These are phyloP conservation scores for Syngnathus scovelli DNA, from an alignment of 2,113 vertebrate species.

Conservation along the genomic window DNA sequence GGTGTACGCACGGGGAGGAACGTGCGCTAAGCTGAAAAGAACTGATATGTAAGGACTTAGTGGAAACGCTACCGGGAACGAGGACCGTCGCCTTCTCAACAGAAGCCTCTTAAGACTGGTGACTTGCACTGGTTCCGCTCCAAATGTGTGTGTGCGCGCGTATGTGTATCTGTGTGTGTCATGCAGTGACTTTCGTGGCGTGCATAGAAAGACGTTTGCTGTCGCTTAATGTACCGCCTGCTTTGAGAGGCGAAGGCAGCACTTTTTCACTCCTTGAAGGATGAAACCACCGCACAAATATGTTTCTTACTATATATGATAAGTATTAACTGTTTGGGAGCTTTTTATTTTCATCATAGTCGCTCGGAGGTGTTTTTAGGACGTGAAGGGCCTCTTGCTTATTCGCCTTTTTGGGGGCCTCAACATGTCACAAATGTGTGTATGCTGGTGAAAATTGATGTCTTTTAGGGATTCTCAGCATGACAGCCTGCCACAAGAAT, in stretches of 20 bases:
- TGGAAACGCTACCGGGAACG: constrained; percentile 22
- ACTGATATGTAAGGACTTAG: not conserved
- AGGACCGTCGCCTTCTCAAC: constrained; percentile 60
- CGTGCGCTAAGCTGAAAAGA: constrained; percentile 1
- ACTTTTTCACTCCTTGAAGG: constrained; percentile 10
- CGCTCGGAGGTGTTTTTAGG: not conserved
- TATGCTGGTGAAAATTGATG: not conserved
- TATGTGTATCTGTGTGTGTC: constrained; percentile 8
- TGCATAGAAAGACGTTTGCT: constrained; percentile 9
- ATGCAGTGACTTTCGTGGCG: constrained; percentile 14
- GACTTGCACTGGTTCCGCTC: constrained; percentile 17
- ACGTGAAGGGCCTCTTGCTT: not conserved
- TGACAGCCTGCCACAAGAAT: not conserved
- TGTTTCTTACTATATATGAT: not conserved
- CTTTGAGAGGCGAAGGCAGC: constrained; percentile 8
- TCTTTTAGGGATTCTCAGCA: too few relatives aligned
- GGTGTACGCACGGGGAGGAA: not conserved
- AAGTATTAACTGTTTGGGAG: not conserved
- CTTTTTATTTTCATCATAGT: not conserved
- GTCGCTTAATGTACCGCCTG: constrained; percentile 9
- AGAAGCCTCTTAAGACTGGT: constrained; percentile 55
- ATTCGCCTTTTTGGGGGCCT: not conserved
- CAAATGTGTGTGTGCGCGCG: not conserved
- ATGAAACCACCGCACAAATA: not conserved
- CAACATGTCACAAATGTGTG: not conserved